Conservation (phyloP, 2,113 vertebrate species). For the Leucosticte australis region DNA sequence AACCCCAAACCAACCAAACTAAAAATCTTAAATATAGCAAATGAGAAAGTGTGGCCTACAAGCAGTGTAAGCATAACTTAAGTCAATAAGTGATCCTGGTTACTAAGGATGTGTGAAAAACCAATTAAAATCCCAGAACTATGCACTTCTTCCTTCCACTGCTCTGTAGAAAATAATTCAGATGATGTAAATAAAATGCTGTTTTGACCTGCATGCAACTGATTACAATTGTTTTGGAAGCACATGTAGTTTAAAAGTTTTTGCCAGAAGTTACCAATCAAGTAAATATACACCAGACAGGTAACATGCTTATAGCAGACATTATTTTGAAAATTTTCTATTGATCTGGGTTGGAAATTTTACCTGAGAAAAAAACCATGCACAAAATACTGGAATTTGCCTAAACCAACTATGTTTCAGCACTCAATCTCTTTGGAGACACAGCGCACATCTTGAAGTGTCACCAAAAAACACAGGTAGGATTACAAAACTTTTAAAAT, state of each 20-base stretch:
- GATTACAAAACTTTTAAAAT: not conserved
- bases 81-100: not conserved
- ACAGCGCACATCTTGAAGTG: rapidly evolving
- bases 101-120: not conserved
- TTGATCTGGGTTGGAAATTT: not conserved
- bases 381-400: not conserved
- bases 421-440: not conserved
- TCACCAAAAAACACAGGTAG: not conserved
- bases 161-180: not conserved
- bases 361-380: not conserved
- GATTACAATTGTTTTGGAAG: not conserved
- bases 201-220: not conserved
- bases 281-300: not conserved
- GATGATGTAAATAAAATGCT: not conserved
- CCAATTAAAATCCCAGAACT: not conserved
- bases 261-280: not conserved
- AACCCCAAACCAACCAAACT: not conserved
- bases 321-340: not conserved
- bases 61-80: not conserved
- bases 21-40: not conserved
- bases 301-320: not conserved
- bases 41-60: not conserved
- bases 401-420: not conserved
- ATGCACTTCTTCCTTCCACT: not conserved
- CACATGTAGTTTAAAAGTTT: rapidly evolving